A percentile compares a stretch with the other conserved stretches of the same genome.
Evolutionary conservation across 2,888 invertebrate genomes (phyloP).

Genomic region (Eustalomyia histrio): DNA sequence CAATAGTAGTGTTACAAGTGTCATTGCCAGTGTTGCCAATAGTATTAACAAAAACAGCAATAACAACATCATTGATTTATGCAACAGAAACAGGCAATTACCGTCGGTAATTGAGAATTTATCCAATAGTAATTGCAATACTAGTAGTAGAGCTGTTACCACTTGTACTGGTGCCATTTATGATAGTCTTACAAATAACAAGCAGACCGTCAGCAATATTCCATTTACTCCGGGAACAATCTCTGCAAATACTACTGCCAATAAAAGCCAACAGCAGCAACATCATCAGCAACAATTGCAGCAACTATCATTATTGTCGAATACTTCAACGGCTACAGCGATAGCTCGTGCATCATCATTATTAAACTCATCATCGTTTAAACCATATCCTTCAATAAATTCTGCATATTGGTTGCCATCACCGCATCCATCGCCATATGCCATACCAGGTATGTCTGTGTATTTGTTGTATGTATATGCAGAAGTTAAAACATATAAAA

Average conservation of each 20-base stretch:
- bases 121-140: constrained; percentile 75
- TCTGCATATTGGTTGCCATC: constrained; percentile 92
- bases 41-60: constrained; percentile 28
- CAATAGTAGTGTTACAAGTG: constrained; percentile 17
- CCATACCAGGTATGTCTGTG: constrained; percentile 85
- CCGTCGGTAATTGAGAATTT: constrained; percentile 78
- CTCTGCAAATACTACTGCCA: constrained; percentile 45
- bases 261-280: constrained; percentile 54
- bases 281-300: constrained; percentile 25
- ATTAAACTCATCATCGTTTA: constrained; percentile 69
- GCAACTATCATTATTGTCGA: constrained; percentile 27
- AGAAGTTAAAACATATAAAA: not conserved
- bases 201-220: constrained; percentile 24
- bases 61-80: constrained; percentile 64
- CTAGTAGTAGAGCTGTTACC: constrained; percentile 50
- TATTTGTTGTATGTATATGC: not conserved
- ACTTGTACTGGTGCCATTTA: constrained; percentile 8
- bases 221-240: constrained; percentile 56
- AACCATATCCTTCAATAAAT: constrained; percentile 88
- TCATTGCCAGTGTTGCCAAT: not conserved
- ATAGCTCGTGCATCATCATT: constrained; percentile 35
- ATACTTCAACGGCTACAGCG: constrained; percentile 30
- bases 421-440: constrained; percentile 88
- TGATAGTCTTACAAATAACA: constrained; percentile 21
- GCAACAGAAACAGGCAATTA: constrained; percentile 75